Base-by-base conservation (phyloP, 2,113 vertebrate species). In the Ceratotherium simum region DNA sequence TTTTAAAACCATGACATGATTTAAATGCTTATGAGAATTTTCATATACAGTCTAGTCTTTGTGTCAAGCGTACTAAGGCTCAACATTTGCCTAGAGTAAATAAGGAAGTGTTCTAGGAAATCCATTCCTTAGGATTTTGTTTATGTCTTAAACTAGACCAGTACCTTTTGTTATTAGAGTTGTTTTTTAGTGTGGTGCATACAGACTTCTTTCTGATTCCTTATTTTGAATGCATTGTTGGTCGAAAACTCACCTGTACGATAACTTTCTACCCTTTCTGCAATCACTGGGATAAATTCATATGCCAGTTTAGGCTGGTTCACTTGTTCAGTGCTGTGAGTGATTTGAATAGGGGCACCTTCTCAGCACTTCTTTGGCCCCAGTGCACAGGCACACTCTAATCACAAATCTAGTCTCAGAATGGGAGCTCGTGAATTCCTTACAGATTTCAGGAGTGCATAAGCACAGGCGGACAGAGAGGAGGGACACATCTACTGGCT, bases 61-160 rank as follows among this genome's bases (percentile, higher is more conserved):
- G 79, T 67, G 75, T 73, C 67, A 39, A 16, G 72, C 48, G 12
- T 54, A 48, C 20, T 62, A 56, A 96, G 79, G 60, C n/a, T 90
- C 69, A 81, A 7, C 69, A 25, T 85, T 95, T 93, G 79, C 82
- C 36, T 56, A 51, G 75, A 84, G 88, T 92, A 87, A 97, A 92
- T 83, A 95, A 97, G 88, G 80, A 95, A 81, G 79, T 65, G 46
- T 21, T 67, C 54, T 70, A 82, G 58, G 83, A 84, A 95, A 97
- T 46, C 73, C 17, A 13, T 81, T 88, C 62, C 70, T 58, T 70
- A 60, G 78, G 79, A 18, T 56, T 83, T 81, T 60, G 42, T 60
- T 89, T 90, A 27, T 29, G n/a, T 88, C 91, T 72, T 67, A 56
- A 92, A 46, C n/a, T 42, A 72, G 69, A 60, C 29, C 0, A 65